Percentiles rank a stretch among this genome's conserved stretches.
Evolutionary conservation across 2,797 vertebrate species (phyloP).

Genomic region (Philypnodon macrostomus): DNA sequence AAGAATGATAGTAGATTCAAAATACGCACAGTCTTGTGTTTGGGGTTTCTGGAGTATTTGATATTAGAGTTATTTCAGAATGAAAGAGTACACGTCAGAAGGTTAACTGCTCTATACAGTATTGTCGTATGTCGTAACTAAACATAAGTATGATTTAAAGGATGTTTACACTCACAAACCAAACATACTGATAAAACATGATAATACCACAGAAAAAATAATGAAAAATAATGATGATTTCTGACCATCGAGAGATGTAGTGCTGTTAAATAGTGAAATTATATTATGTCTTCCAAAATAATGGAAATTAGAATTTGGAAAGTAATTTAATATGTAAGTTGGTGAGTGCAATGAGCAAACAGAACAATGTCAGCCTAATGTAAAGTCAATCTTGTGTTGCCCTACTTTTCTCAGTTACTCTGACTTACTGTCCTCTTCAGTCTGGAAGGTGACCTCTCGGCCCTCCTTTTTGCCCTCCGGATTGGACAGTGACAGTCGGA

Average conservation of each 20-base stretch:
- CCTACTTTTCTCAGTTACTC: neutral
- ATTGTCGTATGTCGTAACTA: constrained; percentile 8
- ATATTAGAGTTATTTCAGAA: no score
- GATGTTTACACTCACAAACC: neutral
- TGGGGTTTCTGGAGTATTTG: constrained; percentile 30
- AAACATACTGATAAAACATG: no score
- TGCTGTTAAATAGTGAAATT: no score
- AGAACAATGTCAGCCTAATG: constrained; percentile 3
- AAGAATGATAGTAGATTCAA: constrained; percentile 52
- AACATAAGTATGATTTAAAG: constrained; percentile 8
- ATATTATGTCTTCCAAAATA: no score
- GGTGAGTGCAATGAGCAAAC: no score
- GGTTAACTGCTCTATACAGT: constrained; percentile 24
- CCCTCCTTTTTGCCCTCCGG: constrained; percentile 95
- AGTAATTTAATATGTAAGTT: no score
- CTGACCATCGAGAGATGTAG: no score
- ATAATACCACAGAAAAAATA: neutral
- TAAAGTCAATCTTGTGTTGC: neutral
- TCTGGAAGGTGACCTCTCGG: constrained; percentile 93
- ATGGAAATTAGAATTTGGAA: no score
- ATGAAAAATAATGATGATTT: no score
- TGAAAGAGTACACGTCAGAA: constrained; percentile 41
- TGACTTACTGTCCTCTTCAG: constrained; percentile 94
- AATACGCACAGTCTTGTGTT: constrained; percentile 51
- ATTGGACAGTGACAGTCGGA: constrained; percentile 88